Conservation (phyloP, 2,113 vertebrate genomes). For the Boleophthalmus pectinirostris region DNA sequence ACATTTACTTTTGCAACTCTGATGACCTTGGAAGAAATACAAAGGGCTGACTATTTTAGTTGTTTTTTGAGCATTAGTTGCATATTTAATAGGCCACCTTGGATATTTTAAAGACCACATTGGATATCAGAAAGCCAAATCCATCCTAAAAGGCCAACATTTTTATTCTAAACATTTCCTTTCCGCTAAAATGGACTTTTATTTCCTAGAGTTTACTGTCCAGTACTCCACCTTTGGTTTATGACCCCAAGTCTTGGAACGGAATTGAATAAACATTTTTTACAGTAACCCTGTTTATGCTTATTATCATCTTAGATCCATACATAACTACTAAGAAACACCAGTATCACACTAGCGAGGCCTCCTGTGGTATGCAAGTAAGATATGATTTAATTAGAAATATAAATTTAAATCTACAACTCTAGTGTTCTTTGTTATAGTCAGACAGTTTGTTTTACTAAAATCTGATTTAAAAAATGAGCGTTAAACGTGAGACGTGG, state of each 20-base stretch:
- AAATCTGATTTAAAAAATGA: no score
- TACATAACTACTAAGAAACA: neutral
- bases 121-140: conserved; percentile 67
- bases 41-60: conserved; percentile 60
- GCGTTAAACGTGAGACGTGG: conserved; percentile 14
- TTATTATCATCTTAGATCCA: conserved; percentile 8
- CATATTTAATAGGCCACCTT: conserved; percentile 52
- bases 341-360: neutral
- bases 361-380: neutral
- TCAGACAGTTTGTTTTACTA: neutral
- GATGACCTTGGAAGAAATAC: conserved; percentile 54
- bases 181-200: conserved; percentile 57
- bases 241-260: conserved; percentile 63
- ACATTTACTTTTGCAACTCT: conserved; percentile 55
- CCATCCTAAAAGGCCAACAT: conserved; percentile 68
- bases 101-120: conserved; percentile 50
- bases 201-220: conserved; percentile 55
- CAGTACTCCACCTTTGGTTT: conserved; percentile 50
- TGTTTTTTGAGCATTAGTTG: conserved; percentile 57
- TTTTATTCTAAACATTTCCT: conserved; percentile 64
- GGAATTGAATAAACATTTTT: conserved; percentile 80
- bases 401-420: neutral
- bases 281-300: conserved; percentile 60
- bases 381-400: neutral
- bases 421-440: neutral